Base-by-base conservation (phyloP, 2,797 vertebrate genomes). In the Megalops cyprinoides region DNA sequence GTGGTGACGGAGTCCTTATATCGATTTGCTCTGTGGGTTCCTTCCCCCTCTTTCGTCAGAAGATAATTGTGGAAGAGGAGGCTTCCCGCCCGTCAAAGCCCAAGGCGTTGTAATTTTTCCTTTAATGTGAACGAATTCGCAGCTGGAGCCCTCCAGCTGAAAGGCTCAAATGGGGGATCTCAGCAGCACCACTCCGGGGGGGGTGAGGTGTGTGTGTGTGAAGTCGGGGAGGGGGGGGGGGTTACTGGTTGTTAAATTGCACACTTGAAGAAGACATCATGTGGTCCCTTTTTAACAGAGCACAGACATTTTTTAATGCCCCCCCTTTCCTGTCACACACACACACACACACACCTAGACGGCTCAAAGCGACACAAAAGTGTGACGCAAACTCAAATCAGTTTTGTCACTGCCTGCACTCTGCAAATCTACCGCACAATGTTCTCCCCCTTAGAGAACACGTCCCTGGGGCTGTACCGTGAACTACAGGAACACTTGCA, bases 211-310 rank as follows among this genome's bases (percentile, higher is more conserved):
- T n/a, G n/a, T n/a, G n/a, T n/a, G n/a, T n/a, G n/a, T n/a, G n/a
- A n/a, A n/a, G n/a, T n/a, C n/a, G n/a, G n/a, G n/a, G n/a, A n/a
- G n/a, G n/a, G n/a, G 1, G 31, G 8, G 12, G 28, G 10, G 7
- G 34, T 51, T 60, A 69, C 76, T 79, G 20, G 62, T 14, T 31
- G 2, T 51, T 79, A 67, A 79, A 79, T 69, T 69, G 10, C 60
- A 46, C 60, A 46, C 25, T 31, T 79, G 42, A 25, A 48, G 28
- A 44, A 51, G 18, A 53, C 25, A 37, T 49, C 77, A 65, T 6
- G 49, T 55, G n/a, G 3, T 18, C 15, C 31, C 18, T 14, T 12
- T 69, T 3, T 23, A 65, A 23, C n/a, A 2, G 6, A 20, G 20
- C 42, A 42, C 65, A 39, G 9, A 37, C 37, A 69, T 42, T 39